phyloP scores from a whole-genome alignment of 2,797 vertebrate species.

The Sarcophilus harrisii region DNA sequence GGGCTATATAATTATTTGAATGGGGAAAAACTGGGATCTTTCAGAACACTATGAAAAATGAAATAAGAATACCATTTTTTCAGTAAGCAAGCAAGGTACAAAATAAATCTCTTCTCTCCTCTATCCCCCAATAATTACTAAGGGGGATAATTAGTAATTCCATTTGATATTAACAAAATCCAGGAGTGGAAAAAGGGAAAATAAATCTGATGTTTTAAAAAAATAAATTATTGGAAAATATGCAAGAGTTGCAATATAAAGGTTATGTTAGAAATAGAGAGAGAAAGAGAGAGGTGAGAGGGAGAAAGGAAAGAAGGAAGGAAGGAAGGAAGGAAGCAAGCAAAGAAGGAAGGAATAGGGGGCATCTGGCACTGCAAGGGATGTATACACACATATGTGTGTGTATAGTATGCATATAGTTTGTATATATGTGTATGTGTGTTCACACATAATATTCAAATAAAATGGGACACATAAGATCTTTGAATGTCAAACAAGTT shows the following conservation, averaged over 20 bases:
- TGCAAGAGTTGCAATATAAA: background rate
- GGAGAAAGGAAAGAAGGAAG: too few relatives aligned
- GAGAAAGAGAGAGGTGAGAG: too few relatives aligned
- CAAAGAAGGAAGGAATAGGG: too few relatives aligned
- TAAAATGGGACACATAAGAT: too few relatives aligned
- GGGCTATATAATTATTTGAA: background rate
- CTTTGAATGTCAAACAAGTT: too few relatives aligned
- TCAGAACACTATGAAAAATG: background rate
- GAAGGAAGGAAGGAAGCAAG: too few relatives aligned
- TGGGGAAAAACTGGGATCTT: background rate
- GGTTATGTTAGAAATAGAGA: background rate
- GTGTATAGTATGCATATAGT: too few relatives aligned
- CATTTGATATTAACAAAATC: background rate
- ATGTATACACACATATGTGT: too few relatives aligned
- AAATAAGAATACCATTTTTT: background rate
- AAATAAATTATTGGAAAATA: background rate
- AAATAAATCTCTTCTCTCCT: background rate
- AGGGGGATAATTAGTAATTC: background rate
- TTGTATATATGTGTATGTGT: too few relatives aligned
- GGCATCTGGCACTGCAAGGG: too few relatives aligned
- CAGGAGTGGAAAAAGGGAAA: background rate
- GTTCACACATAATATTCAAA: too few relatives aligned
- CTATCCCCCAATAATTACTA: background rate
- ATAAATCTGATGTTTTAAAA: background rate
- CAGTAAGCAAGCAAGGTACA: background rate